Base-by-base conservation (phyloP, 2,113 vertebrate species). In the Larimichthys polyactis region DNA sequence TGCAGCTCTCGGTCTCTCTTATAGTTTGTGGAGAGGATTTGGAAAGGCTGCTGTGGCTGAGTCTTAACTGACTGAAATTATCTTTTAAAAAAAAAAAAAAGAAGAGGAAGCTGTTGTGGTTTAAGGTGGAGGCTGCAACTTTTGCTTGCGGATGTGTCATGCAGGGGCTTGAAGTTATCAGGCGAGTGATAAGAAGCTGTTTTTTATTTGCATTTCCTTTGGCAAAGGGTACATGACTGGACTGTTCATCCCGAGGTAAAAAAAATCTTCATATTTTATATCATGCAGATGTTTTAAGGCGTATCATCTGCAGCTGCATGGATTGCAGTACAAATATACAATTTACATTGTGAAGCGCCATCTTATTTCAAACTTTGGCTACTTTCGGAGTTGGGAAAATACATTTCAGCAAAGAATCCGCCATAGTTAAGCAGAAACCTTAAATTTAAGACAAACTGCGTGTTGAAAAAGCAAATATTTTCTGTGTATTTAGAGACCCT, bases 241-340 rank as follows among this genome's bases (percentile, higher is more conserved):
- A 27, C 10, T 9, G 7, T 19, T 68, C 32, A 40, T 73, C 44
- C 27, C 32, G 59, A 91, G 89, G 87, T 91, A 84, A 67, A 77
- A 3, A 32, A 36, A 3, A 1, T 57, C 24, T 58, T 63, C 1
- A 16, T 40, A 60, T 46, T 43, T 29, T 22, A 14, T 6, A 40
- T 40, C 36, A 40, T 8, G 7, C 8, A 40, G 36, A 40, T 40
- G 36, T 40, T 40, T 40, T 40, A 40, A 40, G 36, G 36, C 36
- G 36, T 40, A 40, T 40, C 36, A 40, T 40, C 27, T 27, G 27
- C 27, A 40, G 36, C 36, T 40, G 36, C 36, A 40, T 40, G 36
- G 36, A 2, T 40, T 40, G 36, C 36, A 40, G 6, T 57, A 43
- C 15, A 27, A 43, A 8, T 15, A 22, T 64, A 15, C 11, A 20